A percentile compares a stretch with the other conserved stretches of the same genome.
phyloP scores from a whole-genome alignment of 2,113 vertebrate genomes.

The Grammomys surdaster region DNA sequence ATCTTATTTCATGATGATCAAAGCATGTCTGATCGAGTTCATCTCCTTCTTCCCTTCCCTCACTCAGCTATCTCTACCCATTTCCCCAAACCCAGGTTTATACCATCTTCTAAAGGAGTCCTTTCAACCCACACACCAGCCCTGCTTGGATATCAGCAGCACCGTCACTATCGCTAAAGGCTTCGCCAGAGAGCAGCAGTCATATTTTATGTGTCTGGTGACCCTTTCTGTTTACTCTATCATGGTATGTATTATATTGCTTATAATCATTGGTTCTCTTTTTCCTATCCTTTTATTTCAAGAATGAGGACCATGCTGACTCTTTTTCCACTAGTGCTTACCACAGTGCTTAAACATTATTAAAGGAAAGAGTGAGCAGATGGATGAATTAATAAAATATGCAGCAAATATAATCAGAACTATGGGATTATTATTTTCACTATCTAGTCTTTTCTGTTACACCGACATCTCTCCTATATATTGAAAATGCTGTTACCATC shows the following conservation, averaged over 20 bases:
- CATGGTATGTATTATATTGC: neutral
- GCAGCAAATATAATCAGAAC: neutral
- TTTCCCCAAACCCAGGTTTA: neutral
- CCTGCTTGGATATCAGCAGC: neutral
- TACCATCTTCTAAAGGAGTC: neutral
- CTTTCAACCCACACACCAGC: neutral
- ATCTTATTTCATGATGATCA: slow-evolving; percentile 4
- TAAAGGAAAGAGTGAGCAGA: neutral
- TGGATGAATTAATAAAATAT: neutral
- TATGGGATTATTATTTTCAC: neutral
- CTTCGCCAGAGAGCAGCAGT: neutral
- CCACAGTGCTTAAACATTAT: neutral
- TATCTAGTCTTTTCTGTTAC: neutral
- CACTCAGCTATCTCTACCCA: neutral
- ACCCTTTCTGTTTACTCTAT: neutral
- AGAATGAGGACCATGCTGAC: neutral
- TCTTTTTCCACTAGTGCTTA: neutral
- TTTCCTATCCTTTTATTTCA: neutral
- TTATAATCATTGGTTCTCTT: neutral
- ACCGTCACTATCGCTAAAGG: neutral
- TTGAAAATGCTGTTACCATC: neutral
- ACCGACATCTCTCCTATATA: neutral
- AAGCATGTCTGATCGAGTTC: neutral
- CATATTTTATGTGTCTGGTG: neutral
- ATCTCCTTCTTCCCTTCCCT: neutral